Evolutionary conservation across 2,888 invertebrate species (phyloP), one percentile per base, ranked within the genome.

Genomic region (Troides aeacus): DNA sequence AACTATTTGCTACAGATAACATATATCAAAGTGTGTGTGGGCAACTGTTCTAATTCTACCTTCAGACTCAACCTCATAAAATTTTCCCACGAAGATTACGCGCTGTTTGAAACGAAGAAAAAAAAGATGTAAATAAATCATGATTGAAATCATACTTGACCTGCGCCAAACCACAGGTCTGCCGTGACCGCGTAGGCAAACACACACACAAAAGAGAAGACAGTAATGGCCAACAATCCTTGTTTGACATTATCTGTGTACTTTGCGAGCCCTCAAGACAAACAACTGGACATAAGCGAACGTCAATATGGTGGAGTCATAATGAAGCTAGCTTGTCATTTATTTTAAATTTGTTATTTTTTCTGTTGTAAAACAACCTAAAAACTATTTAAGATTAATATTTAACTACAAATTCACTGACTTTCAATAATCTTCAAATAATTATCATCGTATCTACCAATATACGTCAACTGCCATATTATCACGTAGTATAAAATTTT

Each of bases 81-180:
- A 72, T 71, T 67, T 71, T 72, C 71, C 69, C 72, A 74, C 61
- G 39, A 65, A 62, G 66, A 46, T 68, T 56, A 67, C 53, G 64
- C 57, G 60, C n/a, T 21, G 17, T 61, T 71, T 56, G 24, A 71
- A 75, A 70, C 74, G 77, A 77, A 77, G 24, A 24, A 30, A 30
- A 30, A 30, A 30, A 76, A 77, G 77, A 78, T 75, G 73, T 74
- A 78, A 85, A 82, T 79, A 82, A 74, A 77, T 80, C 76, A 77
- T 81, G 81, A 83, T 84, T 81, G 76, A 74, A 81, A 82, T 83
- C 81, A 79, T 80, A 82, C 81, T 85, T 88, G 87, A 89, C 88
- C 86, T 83, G 82, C 77, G 81, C 82, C 77, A 87, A 89, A 89
- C 91, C 90, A 84, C 91, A 89, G 72, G 88, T 84, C 87, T 82